A percentile compares a stretch with the other conserved stretches of the same genome.
These are phyloP conservation scores for Osmerus mordax DNA, from an alignment of 2,113 vertebrate species.

Conservation along the genomic window DNA sequence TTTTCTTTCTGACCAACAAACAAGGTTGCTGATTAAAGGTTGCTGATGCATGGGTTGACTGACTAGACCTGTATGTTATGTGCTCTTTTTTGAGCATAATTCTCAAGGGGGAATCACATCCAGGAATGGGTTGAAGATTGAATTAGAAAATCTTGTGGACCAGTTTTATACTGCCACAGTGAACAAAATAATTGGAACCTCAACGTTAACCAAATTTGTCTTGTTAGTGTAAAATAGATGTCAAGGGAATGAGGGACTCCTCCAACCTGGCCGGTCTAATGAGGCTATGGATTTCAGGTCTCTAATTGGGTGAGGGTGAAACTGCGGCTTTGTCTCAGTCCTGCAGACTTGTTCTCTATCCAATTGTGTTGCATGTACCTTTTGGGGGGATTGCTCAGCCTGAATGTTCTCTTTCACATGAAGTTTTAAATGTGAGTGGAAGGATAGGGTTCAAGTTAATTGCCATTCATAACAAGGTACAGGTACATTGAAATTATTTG, in stretches of 20 bases:
- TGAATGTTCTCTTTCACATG: background rate
- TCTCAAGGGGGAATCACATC: background rate
- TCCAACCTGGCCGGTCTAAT: conserved; percentile 55
- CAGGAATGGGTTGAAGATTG: conserved; percentile 29
- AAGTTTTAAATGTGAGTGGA: background rate
- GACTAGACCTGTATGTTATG: no score
- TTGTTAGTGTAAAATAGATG: conserved; percentile 54
- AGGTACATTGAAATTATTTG: no score
- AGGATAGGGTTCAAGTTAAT: background rate
- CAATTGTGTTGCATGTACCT: conserved; percentile 10
- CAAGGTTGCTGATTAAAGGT: no score
- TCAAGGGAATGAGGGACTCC: conserved; percentile 32
- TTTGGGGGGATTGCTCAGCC: background rate
- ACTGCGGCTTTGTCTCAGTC: conserved; percentile 18
- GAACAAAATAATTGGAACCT: conserved; percentile 56
- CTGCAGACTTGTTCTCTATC: conserved; percentile 8
- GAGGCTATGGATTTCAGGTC: conserved; percentile 57
- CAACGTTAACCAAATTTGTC: conserved; percentile 54
- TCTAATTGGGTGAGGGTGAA: conserved; percentile 54
- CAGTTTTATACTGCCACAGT: conserved; percentile 22
- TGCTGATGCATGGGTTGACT: no score
- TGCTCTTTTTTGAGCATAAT: background rate
- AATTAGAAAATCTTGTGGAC: conserved; percentile 30
- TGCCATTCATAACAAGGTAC: background rate
- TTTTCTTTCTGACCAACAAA: no score